Percentiles rank a stretch among this genome's conserved stretches.
Conservation (phyloP, 2,888 invertebrate species). For the Deilephila elpenor region DNA sequence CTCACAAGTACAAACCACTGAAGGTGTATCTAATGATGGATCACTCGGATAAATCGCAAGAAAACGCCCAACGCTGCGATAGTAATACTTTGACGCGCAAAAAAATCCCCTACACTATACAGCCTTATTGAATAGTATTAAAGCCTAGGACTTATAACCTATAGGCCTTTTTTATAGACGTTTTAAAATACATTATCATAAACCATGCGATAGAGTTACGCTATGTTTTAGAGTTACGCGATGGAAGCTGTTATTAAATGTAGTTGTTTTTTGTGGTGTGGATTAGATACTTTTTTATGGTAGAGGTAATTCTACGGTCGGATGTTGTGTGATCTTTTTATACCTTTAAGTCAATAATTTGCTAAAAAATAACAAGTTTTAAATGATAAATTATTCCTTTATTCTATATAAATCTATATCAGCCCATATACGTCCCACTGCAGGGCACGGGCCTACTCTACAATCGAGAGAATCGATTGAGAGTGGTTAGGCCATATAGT, state of each 20-base stretch:
- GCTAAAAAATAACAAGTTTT: too few species aligned
- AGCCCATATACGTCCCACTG: too few species aligned
- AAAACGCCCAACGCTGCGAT: constrained; percentile 24
- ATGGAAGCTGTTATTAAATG: not conserved
- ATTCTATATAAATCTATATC: too few species aligned
- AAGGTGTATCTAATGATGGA: constrained; percentile 49
- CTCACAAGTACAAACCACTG: constrained; percentile 39
- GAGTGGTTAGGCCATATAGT: too few species aligned
- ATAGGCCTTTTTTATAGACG: not conserved
- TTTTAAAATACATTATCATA: not conserved
- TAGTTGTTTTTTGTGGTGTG: not conserved
- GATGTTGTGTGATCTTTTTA: too few species aligned
- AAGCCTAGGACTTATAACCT: constrained; percentile 9
- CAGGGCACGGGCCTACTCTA: too few species aligned
- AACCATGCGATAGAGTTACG: not conserved
- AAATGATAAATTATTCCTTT: too few species aligned
- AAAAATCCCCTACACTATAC: constrained; percentile 24
- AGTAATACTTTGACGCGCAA: constrained; percentile 29
- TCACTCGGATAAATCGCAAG: constrained; percentile 41
- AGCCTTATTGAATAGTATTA: constrained; percentile 16
- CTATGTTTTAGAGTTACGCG: not conserved
- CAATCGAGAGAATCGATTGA: too few species aligned
- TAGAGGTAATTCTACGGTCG: too few species aligned
- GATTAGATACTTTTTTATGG: not conserved
- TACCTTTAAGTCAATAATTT: too few species aligned